Evolutionary conservation across 2,888 invertebrate genomes (phyloP), one percentile per base, ranked within the genome.

Genomic region (Leucozona laternaria): DNA sequence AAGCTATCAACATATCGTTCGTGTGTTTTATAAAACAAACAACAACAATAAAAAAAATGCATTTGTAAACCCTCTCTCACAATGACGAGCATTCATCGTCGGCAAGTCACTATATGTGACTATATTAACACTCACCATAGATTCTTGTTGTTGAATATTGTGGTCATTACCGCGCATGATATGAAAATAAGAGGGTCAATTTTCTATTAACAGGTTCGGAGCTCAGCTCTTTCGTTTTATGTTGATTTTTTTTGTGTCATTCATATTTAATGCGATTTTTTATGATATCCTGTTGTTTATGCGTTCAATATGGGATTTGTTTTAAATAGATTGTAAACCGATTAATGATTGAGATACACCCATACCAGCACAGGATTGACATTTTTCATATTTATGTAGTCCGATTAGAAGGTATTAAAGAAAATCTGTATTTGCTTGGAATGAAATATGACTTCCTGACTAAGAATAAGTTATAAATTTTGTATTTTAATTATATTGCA

Each of bases 1-100:
- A 81, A 86, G 81, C 85, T 81, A 85, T 85, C 85, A 85, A 80
- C 85, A 64, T 45, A 25, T 50, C 45, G 28, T 48, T 28, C 17
- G 22, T 40, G 20, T 60, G 34, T 20, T 31, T 31, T 28, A 40
- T 17, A 37, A 17, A 58, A 58, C 5, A 17, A 58, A 58, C 5
- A 37, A 58, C 15, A 60, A 60, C 37, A 15, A 58, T 4, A 31
- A 34, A 28, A n/a, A 20, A 60, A 72, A 48, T 77, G 77, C 77
- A 85, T 77, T 78, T 77, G 66, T 80, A 62, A 34, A 55, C 71
- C 77, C 81, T 72, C 81, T 72, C 76, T 22, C 8, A 58, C 37
- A 55, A 57, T 75, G 83, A 77, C 76, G 76, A 75, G 71, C 64
- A 53, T 76, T 48, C 15, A 68, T 58, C 55, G 76, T 64, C 45